Conservation (phyloP, 2,888 invertebrate species). For the Tetheella fluctuosa region DNA sequence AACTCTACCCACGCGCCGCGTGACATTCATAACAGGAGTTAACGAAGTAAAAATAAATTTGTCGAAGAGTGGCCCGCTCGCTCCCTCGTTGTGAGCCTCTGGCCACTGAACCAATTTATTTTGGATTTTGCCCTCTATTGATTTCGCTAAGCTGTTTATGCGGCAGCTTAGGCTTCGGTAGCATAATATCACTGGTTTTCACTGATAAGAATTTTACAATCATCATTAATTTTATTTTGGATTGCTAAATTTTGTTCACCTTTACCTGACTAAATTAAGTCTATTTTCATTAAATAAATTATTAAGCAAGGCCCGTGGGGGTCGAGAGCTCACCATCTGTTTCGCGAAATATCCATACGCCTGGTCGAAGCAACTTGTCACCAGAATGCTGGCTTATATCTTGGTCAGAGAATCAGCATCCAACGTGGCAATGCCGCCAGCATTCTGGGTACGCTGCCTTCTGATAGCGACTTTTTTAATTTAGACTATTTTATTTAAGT, state of each 20-base stretch:
- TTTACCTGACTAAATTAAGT: not conserved
- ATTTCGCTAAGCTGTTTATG: conserved; percentile 29
- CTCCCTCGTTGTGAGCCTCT: conserved; percentile 12
- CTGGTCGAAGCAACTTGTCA: too few relatives aligned
- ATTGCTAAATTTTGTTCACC: not conserved
- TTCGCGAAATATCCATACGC: too few relatives aligned
- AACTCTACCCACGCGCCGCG: not conserved
- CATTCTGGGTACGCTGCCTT: too few relatives aligned
- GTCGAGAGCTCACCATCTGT: too few relatives aligned
- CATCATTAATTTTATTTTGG: not conserved
- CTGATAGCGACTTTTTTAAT: too few relatives aligned
- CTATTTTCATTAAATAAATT: too few relatives aligned
- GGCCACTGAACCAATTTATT: conserved; percentile 40
- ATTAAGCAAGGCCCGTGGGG: too few relatives aligned
- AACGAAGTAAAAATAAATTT: conserved; percentile 21
- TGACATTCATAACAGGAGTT: conserved; percentile 1
- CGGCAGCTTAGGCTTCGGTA: conserved; percentile 29
- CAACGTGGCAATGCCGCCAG: too few relatives aligned
- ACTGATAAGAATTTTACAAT: conserved; percentile 3
- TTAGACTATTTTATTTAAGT: too few relatives aligned
- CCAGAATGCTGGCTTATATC: too few relatives aligned
- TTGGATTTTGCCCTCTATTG: conserved; percentile 28
- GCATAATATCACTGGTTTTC: not conserved
- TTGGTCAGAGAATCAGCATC: too few relatives aligned
- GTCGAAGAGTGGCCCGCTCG: conserved; percentile 20